Evolutionary conservation across 2,797 vertebrate genomes (phyloP).

Genomic region (Catharus ustulatus): DNA sequence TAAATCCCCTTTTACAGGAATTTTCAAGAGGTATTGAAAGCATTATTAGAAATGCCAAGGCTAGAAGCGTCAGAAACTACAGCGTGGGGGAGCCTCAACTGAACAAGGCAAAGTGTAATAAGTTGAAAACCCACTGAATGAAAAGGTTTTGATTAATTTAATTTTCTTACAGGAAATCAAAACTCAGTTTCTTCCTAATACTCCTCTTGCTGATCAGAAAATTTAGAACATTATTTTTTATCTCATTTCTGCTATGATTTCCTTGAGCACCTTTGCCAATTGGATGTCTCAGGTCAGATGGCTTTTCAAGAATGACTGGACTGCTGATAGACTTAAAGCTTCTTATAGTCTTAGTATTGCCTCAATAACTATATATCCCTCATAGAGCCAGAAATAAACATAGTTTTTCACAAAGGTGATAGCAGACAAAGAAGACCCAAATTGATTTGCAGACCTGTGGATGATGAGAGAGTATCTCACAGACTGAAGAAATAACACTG

Average conservation of each 20-base stretch:
- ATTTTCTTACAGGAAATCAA: neutral
- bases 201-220: neutral
- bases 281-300: neutral
- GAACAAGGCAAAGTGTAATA: neutral
- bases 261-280: neutral
- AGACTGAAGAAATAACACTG: neutral
- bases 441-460: neutral
- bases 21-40: constrained; percentile 15
- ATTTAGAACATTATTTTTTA: neutral
- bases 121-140: neutral
- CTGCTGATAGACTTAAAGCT: neutral
- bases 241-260: neutral
- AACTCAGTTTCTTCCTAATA: neutral
- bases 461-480: neutral
- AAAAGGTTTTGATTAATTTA: neutral
- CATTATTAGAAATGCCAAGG: constrained; percentile 21
- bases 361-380: neutral
- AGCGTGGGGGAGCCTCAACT: neutral
- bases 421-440: neutral
- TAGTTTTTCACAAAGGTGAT: neutral
- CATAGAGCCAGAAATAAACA: neutral
- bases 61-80: neutral
- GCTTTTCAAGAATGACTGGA: neutral
- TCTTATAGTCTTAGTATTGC: neutral
- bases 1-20: neutral